Conservation (phyloP, 2,888 invertebrate species). For the Leucoptera coffeella region DNA sequence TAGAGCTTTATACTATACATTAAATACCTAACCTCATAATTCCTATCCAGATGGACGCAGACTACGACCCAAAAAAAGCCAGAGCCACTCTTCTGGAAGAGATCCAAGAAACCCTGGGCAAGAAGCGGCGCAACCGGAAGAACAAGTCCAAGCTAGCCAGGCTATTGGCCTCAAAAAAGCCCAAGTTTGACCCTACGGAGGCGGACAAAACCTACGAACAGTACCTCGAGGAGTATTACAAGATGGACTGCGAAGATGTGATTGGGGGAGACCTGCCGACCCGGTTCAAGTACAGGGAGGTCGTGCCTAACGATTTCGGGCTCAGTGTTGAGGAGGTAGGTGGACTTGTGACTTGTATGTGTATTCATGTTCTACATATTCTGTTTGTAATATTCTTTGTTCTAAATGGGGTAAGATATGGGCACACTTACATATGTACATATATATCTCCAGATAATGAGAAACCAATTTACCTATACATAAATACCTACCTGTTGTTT, state of each 20-base stretch:
- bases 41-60: constrained; percentile 75
- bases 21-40: neutral
- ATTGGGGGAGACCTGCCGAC: constrained; percentile 88
- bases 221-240: constrained; percentile 93
- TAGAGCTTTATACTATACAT: too few species aligned
- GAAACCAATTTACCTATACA: too few species aligned
- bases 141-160: constrained; percentile 72
- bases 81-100: constrained; percentile 49
- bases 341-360: too few species aligned
- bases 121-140: constrained; percentile 52
- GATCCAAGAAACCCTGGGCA: constrained; percentile 46
- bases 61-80: constrained; percentile 59
- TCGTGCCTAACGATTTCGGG: constrained; percentile 87
- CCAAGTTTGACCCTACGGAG: constrained; percentile 70
- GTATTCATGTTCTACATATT: too few species aligned
- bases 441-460: too few species aligned
- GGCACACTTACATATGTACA: too few species aligned
- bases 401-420: too few species aligned
- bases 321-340: constrained; percentile 81
- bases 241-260: constrained; percentile 92
- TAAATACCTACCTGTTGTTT: too few species aligned
- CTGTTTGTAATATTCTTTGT: too few species aligned
- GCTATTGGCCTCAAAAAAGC: constrained; percentile 69
- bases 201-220: constrained; percentile 70
- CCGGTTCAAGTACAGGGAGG: constrained; percentile 87